These are phyloP conservation scores for Dromiciops gliroides DNA, from an alignment of 2,113 vertebrate species.

Conservation along the genomic window DNA sequence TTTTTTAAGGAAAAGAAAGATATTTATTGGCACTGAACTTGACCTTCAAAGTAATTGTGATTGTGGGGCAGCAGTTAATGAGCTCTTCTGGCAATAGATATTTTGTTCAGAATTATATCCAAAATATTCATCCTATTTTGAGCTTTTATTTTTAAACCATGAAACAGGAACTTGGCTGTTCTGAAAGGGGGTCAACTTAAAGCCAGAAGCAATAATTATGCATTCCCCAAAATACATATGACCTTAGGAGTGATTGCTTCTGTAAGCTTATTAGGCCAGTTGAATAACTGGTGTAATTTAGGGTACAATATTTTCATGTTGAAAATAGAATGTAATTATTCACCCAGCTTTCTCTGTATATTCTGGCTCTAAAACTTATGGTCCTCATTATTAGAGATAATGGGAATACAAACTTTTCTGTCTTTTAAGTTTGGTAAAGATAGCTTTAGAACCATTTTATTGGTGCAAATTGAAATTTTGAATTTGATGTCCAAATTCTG, in stretches of 20 bases:
- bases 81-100: neutral
- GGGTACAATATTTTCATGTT: conserved; percentile 32
- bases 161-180: conserved; percentile 1
- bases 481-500: neutral
- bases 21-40: neutral
- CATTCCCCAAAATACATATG: neutral
- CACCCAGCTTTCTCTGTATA: neutral
- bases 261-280: conserved; percentile 9
- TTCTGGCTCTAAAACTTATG: neutral
- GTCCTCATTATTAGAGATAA: neutral
- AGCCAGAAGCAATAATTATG: neutral
- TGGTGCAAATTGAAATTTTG: neutral
- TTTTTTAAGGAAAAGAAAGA: neutral
- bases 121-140: conserved; percentile 19
- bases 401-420: neutral
- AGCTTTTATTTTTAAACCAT: conserved; percentile 1
- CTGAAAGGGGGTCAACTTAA: conserved; percentile 6
- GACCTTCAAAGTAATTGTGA: neutral
- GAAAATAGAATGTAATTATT: conserved; percentile 1
- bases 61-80: neutral
- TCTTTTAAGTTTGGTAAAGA: neutral
- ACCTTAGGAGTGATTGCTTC: conserved; percentile 22
- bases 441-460: neutral
- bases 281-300: neutral
- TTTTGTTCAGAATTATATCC: conserved; percentile 13